phyloP scores from a whole-genome alignment of 2,797 vertebrate species.

The Hemitrygon akajei region DNA sequence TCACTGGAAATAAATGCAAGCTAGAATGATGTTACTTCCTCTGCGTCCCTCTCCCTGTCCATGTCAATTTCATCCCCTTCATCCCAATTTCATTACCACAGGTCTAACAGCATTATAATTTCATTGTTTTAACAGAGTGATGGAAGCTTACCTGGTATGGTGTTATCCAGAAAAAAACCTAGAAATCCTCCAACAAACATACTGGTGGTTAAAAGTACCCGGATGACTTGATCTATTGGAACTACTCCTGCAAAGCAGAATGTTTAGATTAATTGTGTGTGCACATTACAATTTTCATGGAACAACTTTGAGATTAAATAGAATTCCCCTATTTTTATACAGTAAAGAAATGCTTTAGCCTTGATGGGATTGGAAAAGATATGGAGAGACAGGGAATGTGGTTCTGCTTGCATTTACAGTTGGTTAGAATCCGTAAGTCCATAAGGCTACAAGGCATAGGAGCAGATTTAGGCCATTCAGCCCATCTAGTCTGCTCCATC shows the following conservation, averaged over 20 bases:
- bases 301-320: neutral
- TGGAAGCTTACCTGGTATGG: conserved; percentile 73
- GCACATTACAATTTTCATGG: neutral
- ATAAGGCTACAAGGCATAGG: too few relatives aligned
- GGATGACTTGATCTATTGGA: conserved; percentile 80
- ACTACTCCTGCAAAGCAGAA: conserved; percentile 62
- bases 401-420: neutral
- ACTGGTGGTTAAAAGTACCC: conserved; percentile 83
- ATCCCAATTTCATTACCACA: neutral
- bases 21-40: neutral
- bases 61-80: neutral
- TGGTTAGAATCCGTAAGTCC: too few relatives aligned
- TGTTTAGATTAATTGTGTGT: neutral
- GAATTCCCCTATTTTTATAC: neutral
- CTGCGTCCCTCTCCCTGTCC: neutral
- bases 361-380: neutral
- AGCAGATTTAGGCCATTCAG: too few relatives aligned
- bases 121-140: neutral
- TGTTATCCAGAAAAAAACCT: conserved; percentile 89
- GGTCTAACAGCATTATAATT: neutral
- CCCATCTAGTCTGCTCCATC: too few relatives aligned
- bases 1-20: neutral
- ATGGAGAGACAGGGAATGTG: neutral
- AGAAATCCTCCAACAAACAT: conserved; percentile 95
- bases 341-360: neutral